A percentile compares a stretch with the other conserved stretches of the same genome.
phyloP scores from a whole-genome alignment of 1,140 invertebrate genomes.

The Cyphomyrmex costatus region DNA sequence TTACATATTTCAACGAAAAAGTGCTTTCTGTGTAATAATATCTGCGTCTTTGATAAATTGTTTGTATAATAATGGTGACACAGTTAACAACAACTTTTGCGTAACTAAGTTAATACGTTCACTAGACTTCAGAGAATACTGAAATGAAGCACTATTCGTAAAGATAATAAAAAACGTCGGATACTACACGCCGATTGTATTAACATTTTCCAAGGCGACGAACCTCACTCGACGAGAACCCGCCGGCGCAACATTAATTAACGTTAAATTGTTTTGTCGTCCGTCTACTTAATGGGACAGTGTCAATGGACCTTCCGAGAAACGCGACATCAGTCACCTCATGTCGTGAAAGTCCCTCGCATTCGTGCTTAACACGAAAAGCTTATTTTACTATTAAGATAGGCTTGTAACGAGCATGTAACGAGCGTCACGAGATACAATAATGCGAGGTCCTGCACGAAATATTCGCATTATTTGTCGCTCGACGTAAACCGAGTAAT shows the following conservation, averaged over 20 bases:
- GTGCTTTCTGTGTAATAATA: neutral
- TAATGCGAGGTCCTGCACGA: conserved; percentile 28
- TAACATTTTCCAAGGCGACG: conserved; percentile 54
- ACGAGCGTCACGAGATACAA: conserved; percentile 37
- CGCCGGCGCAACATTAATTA: conserved; percentile 77
- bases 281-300: conserved; percentile 73
- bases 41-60: neutral
- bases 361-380: conserved; percentile 51
- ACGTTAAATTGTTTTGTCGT: conserved; percentile 79
- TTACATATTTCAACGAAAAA: too few relatives aligned
- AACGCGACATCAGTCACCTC: conserved; percentile 63
- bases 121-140: neutral
- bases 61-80: neutral
- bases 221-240: conserved; percentile 6
- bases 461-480: conserved; percentile 48
- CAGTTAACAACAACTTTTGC: conserved; percentile 15
- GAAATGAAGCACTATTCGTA: neutral
- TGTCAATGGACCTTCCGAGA: conserved; percentile 81
- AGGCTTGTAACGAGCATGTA: neutral
- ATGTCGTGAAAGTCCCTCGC: conserved; percentile 35
- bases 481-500: conserved; percentile 16
- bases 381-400: conserved; percentile 54
- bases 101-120: neutral
- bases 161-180: conserved; percentile 8
- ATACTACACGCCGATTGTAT: neutral